These are phyloP conservation scores for Tenualosa ilisha DNA, from an alignment of 2,797 vertebrate genomes.

Conservation along the genomic window DNA sequence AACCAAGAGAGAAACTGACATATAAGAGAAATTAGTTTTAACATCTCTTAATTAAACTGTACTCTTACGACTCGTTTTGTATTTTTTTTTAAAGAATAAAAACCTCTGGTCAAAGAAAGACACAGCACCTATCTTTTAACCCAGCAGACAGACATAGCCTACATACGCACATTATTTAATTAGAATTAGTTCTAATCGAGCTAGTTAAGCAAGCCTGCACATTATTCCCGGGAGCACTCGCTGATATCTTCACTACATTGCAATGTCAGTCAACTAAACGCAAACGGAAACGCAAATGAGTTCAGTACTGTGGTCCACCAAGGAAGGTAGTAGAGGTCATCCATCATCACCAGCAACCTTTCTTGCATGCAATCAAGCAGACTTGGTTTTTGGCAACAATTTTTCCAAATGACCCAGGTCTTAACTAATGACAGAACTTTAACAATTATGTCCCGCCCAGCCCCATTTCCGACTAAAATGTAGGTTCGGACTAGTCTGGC, in stretches of 20 bases:
- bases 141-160: neutral
- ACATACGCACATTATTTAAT: too few species aligned
- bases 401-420: neutral
- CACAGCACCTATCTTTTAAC: neutral
- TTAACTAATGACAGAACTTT: conserved; percentile 17
- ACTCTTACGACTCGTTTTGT: neutral
- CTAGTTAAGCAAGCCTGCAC: neutral
- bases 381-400: neutral
- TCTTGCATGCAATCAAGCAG: neutral
- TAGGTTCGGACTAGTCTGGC: neutral
- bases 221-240: neutral
- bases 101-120: neutral
- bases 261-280: neutral
- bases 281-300: neutral
- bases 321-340: neutral
- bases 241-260: neutral
- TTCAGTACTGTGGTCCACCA: neutral
- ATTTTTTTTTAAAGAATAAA: neutral
- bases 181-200: neutral
- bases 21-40: neutral
- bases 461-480: neutral
- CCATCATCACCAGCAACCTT: neutral
- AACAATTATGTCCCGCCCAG: neutral
- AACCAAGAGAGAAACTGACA: neutral
- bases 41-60: neutral